Base-by-base conservation (phyloP, 2,113 vertebrate species). In the Indicator indicator region DNA sequence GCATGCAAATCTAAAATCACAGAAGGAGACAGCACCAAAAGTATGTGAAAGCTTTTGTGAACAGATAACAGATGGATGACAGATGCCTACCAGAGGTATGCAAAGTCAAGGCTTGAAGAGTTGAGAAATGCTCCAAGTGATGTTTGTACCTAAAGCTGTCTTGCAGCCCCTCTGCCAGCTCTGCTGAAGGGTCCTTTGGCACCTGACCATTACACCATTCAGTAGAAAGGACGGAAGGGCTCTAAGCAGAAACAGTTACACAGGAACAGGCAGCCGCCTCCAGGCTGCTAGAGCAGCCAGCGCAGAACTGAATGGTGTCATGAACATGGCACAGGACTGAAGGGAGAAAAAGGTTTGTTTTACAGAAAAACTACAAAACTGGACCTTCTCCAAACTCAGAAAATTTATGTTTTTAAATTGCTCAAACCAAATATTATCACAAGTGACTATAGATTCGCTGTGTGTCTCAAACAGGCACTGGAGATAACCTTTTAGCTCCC, bases 1-100 rank as follows among this genome's bases (percentile, higher is more conserved):
- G 54, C 88, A 72, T 42, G 82, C 55, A 81, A 92, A 70, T 28
- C 54, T 32, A 54, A 78, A 78, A 78, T 84, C 83, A 79, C 77
- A 86, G 58, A 32, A 93, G 65, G 56, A 90, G 73, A 74, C 42
- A 83, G 79, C 68, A 90, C 55, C 48, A 80, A 78, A 94, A 90
- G 82, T 68, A 86, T 84, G 65, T 86, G 90, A 93, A 83, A 64
- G 58, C 83, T 75, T 86, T 74, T 59, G 76, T 68, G 44, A 40
- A 8, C 9, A 58, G 67, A 50, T 95, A 92, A 36, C 89, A 95
- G 95, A 83, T 74, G 89, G 95, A 74, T 0, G 2, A 50, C 91
- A 92, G 91, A 90, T 92, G 93, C 80, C n/a, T 8, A 92, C 69
- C 89, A 95, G 86, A 94, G 93, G 94, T 79, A 86, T 16, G 77